phyloP scores from a whole-genome alignment of 2,888 invertebrate genomes.

The Heterodera filipjevi region DNA sequence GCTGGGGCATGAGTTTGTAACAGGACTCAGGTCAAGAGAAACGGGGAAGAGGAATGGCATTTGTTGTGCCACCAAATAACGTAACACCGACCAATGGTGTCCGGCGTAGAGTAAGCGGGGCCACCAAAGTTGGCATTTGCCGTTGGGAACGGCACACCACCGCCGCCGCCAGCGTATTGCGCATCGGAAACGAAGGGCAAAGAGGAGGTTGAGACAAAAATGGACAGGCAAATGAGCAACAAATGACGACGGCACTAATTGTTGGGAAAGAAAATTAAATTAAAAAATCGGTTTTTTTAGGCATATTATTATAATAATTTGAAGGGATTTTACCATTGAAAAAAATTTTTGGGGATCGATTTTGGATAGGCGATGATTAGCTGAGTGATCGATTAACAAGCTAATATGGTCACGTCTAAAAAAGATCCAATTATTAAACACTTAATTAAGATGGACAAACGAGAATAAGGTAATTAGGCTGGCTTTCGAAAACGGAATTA shows the following conservation, averaged over 20 bases:
- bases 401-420: no score
- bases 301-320: background rate
- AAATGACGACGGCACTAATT: slow-evolving; percentile 3
- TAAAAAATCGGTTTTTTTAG: background rate
- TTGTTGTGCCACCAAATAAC: background rate
- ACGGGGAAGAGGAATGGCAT: background rate
- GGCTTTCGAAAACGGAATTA: no score
- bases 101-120: background rate
- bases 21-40: background rate
- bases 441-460: no score
- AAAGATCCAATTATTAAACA: no score
- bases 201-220: background rate
- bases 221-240: slow-evolving; percentile 4
- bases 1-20: background rate
- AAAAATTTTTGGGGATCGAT: no score
- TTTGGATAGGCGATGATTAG: no score
- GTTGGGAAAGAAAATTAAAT: background rate
- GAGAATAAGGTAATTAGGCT: no score
- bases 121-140: slow-evolving; percentile 13
- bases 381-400: no score
- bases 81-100: slow-evolving; percentile 26
- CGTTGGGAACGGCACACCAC: background rate
- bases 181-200: background rate
- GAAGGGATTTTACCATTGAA: no score
- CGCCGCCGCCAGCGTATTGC: background rate